Base-by-base conservation (phyloP, 2,888 invertebrate species). In the Lymantria monacha region DNA sequence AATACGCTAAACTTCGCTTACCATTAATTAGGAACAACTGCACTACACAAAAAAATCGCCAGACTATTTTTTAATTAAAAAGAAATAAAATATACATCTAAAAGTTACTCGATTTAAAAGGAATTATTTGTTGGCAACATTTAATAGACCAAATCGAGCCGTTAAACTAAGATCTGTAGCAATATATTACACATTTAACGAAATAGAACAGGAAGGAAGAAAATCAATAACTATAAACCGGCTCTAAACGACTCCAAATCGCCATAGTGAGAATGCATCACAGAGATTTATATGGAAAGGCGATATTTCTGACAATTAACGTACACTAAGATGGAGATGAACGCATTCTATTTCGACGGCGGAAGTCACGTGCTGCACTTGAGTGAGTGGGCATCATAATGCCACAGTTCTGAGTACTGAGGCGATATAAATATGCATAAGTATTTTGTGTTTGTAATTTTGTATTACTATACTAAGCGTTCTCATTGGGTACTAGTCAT, bases 361-460 rank as follows among this genome's bases (percentile, higher is more conserved):
- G 87, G 87, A 86, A 86, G 83, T 87, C 85, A 83, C 85, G 83
- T 78, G 81, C 73, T 69, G 57, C 62, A 66, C 72, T 72, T 69
- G 76, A 66, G 74, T 61, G 63, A 69, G 78, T 71, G 72, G 77
- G 81, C 82, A 83, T 76, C 76, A 74, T 79, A 86, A 83, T 82
- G 82, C 81, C 80, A 79, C 74, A 77, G 72, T 86, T 86, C 86
- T 71, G 65, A 69, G 87, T 85, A 87, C 70, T 60, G 74, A 75
- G 66, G 63, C 61, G 74, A 77, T 81, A 86, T 83, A 81, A 84
- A 83, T 83, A 85, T 79, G 72, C 79, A 74, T 72, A n/a, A n/a
- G 68, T 67, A 71, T 73, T 69, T 72, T 60, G 47, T 54, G 52
- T 53, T 51, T 52, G 61, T 66, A 44, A 59, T 63, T 66, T 69